These are phyloP conservation scores for Adrianichthys oophorus DNA, from an alignment of 2,797 vertebrate species.

Conservation along the genomic window DNA sequence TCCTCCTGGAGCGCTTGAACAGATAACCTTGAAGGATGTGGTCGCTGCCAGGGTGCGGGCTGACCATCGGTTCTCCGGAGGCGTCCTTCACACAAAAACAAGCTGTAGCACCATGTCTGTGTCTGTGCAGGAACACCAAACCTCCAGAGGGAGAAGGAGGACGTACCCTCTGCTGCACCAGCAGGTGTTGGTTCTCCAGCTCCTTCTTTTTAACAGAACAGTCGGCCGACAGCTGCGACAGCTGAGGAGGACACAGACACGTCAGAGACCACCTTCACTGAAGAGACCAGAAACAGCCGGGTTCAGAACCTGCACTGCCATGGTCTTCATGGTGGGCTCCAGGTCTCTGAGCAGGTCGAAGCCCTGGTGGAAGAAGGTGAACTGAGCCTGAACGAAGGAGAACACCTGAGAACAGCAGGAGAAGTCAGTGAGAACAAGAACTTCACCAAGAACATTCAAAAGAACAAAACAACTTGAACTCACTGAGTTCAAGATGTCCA, in stretches of 20 bases:
- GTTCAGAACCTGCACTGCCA: slow-evolving; percentile 69
- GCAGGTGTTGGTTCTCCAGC: slow-evolving; percentile 76
- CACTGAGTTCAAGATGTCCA: slow-evolving; percentile 78
- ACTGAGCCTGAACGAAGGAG: slow-evolving; percentile 80
- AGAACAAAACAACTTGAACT: slow-evolving; percentile 24
- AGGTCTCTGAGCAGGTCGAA: slow-evolving; percentile 78
- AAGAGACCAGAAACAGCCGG: background rate
- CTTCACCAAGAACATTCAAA: background rate
- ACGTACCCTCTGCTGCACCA: slow-evolving; percentile 77
- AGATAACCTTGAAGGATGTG: slow-evolving; percentile 75
- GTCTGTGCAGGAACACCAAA: too few relatives aligned
- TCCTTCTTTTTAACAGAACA: slow-evolving; percentile 67
- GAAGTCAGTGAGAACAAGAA: background rate
- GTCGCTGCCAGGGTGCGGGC: slow-evolving; percentile 33
- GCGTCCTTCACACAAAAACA: slow-evolving; percentile 65
- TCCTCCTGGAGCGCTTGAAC: slow-evolving; percentile 78
- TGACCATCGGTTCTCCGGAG: slow-evolving; percentile 64
- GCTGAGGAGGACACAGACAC: slow-evolving; percentile 40
- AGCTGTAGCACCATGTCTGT: background rate
- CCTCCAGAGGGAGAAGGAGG: background rate
- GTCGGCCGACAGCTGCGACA: slow-evolving; percentile 66
- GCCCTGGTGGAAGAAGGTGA: slow-evolving; percentile 82
- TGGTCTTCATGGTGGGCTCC: slow-evolving; percentile 77
- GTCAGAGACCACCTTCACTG: background rate
- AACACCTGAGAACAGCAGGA: slow-evolving; percentile 63